Base-by-base conservation (phyloP, 2,113 vertebrate genomes). In the Chrysochloris asiatica region DNA sequence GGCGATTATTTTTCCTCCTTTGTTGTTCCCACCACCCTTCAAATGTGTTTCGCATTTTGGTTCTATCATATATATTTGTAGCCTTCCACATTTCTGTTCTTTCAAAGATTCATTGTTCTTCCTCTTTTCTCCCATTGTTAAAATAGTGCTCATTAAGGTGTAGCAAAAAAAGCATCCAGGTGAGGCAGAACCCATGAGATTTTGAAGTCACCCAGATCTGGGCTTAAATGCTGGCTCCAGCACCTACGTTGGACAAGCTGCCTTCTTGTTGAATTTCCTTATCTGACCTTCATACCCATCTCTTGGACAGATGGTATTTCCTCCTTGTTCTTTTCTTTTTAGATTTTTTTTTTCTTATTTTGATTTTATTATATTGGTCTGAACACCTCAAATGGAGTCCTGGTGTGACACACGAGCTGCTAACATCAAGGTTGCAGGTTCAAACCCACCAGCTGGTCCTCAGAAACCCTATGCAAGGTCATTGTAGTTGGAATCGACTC, bases 21-120 rank as follows among this genome's bases (percentile, higher is more conserved):
- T 67, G 65, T 21, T 26, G 12, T 48, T 50, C n/a, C 19, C 48
- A 8, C 26, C 59, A 24, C 36, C 3, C 71, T 81, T 94, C 47
- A 65, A 69, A 65, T 30, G 17, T 69, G 67, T 75, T 92, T 56
- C 19, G 47, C 48, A 72, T 81, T 47, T 48, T 56, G 72, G 13
- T 59, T 88, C 36, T 50, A 65, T 85, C 76, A 76, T 86, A 45
- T 28, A 61, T 9, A 30, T 63, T 80, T 67, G 12, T 65, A 67
- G 36, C 43, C 67, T 65, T 88, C 50, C 56, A n/a, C 43, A 56
- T 85, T 85, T 92, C 81, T 86, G 14, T 71, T 92, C 56, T 56
- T 94, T 71, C 47, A 38, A 83, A 75, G 54, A 61, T 38, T 69
- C 54, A 80, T 63, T 77, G 13, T 61, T 75, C 33, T 78, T 45